A percentile compares a stretch with the other conserved stretches of the same genome.
phyloP scores from a whole-genome alignment of 1,140 invertebrate genomes.

The Pristionchus pacificus region DNA sequence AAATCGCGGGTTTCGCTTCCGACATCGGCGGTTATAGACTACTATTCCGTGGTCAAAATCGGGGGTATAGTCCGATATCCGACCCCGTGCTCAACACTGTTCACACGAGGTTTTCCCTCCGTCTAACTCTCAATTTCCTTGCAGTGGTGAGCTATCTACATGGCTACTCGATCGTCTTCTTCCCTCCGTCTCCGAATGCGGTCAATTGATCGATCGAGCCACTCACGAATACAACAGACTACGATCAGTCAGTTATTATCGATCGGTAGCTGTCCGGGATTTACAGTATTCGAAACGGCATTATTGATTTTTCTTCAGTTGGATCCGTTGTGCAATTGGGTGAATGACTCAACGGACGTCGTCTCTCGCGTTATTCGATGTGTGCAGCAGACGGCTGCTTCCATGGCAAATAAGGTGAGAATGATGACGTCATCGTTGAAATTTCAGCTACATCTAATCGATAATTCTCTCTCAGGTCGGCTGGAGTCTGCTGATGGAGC shows the following conservation, averaged over 20 bases:
- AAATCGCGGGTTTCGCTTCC: too few relatives aligned
- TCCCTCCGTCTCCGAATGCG: constrained; percentile 23
- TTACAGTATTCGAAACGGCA: too few relatives aligned
- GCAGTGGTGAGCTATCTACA: constrained; percentile 18
- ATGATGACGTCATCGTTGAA: constrained; percentile 21
- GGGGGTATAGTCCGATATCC: too few relatives aligned
- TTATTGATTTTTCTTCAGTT: constrained; percentile 7
- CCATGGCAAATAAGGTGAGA: constrained; percentile 13
- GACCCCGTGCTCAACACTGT: too few relatives aligned
- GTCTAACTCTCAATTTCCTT: constrained; percentile 6
- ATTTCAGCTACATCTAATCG: too few relatives aligned
- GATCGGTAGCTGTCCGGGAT: neutral
- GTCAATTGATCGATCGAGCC: neutral
- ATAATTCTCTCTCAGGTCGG: constrained; percentile 5
- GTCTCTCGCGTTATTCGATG: constrained; percentile 12
- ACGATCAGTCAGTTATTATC: neutral
- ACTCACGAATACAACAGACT: neutral
- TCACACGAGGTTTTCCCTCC: too few relatives aligned
- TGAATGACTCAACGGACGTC: constrained; percentile 15
- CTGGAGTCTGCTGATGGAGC: constrained; percentile 50
- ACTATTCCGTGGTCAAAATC: too few relatives aligned
- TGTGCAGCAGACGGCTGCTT: constrained; percentile 1
- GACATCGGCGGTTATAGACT: too few relatives aligned
- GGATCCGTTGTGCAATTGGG: constrained; percentile 31
- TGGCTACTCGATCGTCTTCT: constrained; percentile 27